These are phyloP conservation scores for Aporophyla nigra DNA, from an alignment of 2,888 invertebrate genomes.

Conservation along the genomic window DNA sequence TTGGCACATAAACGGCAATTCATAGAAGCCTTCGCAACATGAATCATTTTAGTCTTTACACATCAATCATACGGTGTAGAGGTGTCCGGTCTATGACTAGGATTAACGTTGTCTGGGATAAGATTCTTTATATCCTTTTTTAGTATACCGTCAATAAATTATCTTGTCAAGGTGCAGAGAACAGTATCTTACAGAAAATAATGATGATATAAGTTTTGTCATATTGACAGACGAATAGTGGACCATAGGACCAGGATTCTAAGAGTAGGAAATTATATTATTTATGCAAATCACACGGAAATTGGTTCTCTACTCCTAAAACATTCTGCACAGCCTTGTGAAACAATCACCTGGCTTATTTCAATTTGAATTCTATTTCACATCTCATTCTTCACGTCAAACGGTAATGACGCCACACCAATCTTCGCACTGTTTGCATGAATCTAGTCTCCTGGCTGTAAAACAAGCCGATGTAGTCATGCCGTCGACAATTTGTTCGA, in stretches of 20 bases:
- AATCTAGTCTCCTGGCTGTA: conserved; percentile 42
- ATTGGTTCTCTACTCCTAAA: conserved; percentile 4
- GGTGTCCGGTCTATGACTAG: conserved; percentile 15
- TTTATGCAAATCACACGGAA: conserved; percentile 2
- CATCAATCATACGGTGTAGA: conserved; percentile 27
- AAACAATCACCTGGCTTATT: conserved; percentile 36
- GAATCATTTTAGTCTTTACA: conserved; percentile 20
- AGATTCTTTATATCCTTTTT: background rate
- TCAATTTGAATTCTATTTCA: conserved; percentile 51
- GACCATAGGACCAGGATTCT: background rate
- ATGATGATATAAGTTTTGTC: background rate
- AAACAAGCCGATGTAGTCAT: conserved; percentile 38
- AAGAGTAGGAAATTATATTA: background rate
- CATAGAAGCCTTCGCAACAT: conserved; percentile 16
- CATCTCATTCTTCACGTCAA: conserved; percentile 29
- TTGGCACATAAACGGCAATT: conserved; percentile 19
- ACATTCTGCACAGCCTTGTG: conserved; percentile 5
- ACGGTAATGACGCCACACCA: conserved; percentile 45
- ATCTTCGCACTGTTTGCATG: conserved; percentile 44
- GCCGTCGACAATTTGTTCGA: conserved; percentile 52
- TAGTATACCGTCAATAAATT: background rate
- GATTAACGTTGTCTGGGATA: conserved; percentile 5
- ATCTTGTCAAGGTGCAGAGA: background rate
- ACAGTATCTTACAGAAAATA: background rate
- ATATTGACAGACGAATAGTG: background rate